Evolutionary conservation across 1,140 invertebrate genomes (phyloP).

Genomic region (Drosophila azteca): DNA sequence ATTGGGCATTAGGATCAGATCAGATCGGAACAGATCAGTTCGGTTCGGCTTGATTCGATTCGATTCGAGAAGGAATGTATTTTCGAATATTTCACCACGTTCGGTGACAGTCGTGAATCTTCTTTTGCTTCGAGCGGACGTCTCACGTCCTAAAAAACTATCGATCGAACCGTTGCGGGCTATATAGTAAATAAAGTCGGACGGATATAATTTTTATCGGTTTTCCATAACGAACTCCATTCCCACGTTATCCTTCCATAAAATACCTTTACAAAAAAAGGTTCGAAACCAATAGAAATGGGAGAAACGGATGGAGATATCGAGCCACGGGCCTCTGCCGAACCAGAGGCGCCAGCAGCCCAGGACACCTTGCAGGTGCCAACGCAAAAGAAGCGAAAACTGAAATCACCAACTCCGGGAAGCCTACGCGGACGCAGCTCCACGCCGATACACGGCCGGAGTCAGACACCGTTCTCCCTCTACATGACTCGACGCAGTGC

Average conservation of each 20-base stretch:
- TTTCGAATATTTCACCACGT: conserved; percentile 71
- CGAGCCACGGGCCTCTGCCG: conserved; percentile 67
- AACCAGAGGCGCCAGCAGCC: conserved; percentile 66
- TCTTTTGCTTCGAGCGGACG: conserved; percentile 80
- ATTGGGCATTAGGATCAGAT: conserved; percentile 48
- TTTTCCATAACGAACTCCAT: conserved; percentile 60
- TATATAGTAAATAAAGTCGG: conserved; percentile 58
- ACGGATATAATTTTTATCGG: conserved; percentile 67
- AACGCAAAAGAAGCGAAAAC: conserved; percentile 73
- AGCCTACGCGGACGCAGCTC: conserved; percentile 79
- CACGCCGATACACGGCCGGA: conserved; percentile 79
- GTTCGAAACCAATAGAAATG: conserved; percentile 55
- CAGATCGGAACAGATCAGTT: conserved; percentile 13
- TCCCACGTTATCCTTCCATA: conserved; percentile 61
- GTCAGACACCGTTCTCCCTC: conserved; percentile 77
- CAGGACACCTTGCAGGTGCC: conserved; percentile 78
- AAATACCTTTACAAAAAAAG: conserved; percentile 29
- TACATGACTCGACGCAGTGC: conserved; percentile 80
- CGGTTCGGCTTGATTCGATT: conserved; percentile 11
- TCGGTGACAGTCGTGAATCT: conserved; percentile 76
- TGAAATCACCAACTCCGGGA: conserved; percentile 81
- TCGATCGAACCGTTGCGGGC: conserved; percentile 79
- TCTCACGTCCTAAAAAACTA: conserved; percentile 68
- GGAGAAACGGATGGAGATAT: conserved; percentile 79
- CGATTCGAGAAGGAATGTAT: conserved; percentile 64